Evolutionary conservation across 2,797 vertebrate genomes (phyloP).

Genomic region (Miichthys miiuy): DNA sequence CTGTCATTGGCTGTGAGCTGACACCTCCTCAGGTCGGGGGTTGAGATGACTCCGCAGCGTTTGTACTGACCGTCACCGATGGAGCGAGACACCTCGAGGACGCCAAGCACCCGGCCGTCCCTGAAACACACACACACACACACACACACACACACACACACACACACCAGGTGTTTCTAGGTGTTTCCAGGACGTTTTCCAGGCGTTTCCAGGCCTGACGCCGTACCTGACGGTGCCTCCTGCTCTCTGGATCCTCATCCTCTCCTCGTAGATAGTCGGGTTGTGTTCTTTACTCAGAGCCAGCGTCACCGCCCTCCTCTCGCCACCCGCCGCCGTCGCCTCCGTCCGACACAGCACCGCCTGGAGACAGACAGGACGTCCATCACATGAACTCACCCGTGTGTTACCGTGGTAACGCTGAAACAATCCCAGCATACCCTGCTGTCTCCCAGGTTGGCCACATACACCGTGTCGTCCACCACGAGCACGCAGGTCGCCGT

Average conservation of each 20-base stretch:
- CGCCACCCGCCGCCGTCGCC: conserved; percentile 74
- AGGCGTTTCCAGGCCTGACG: no score
- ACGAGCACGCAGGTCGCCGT: conserved; percentile 94
- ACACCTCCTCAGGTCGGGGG: conserved; percentile 93
- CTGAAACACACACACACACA: conserved; percentile 67
- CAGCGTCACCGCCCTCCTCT: conserved; percentile 85
- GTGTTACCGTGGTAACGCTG: no score
- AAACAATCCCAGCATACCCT: conserved; percentile 80
- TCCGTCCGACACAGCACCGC: conserved; percentile 94
- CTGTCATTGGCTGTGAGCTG: conserved; percentile 92
- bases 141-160: neutral
- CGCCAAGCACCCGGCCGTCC: conserved; percentile 93
- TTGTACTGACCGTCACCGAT: conserved; percentile 98
- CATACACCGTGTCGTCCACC: conserved; percentile 91
- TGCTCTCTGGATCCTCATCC: conserved; percentile 97
- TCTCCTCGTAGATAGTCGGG: conserved; percentile 95
- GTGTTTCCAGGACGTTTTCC: neutral
- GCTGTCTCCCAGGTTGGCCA: conserved; percentile 97
- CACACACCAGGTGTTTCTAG: neutral
- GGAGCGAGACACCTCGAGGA: conserved; percentile 96
- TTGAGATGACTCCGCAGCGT: conserved; percentile 93
- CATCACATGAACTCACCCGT: no score
- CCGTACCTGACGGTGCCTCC: conserved; percentile 94
- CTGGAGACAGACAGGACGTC: conserved; percentile 72
- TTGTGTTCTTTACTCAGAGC: conserved; percentile 96